Evolutionary conservation across 2,797 vertebrate genomes (phyloP), one percentile per base, ranked within the genome.

Genomic region (Semotilus atromaculatus): DNA sequence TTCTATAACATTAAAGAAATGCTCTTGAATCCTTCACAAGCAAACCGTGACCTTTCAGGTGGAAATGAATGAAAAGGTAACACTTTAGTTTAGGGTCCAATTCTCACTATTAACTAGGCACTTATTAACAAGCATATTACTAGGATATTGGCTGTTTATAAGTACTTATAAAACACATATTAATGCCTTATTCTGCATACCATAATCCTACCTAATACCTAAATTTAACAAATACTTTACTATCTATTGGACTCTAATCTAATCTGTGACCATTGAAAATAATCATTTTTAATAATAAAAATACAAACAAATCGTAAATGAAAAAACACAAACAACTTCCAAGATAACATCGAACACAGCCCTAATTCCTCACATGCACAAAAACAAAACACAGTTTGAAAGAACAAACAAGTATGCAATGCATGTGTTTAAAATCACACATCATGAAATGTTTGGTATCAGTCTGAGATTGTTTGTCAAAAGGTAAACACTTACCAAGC

Each of bases 401-500:
- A 7, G 0, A 64, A 7, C 0, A 0, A 66, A 66, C 9, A 4
- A 53, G 26, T 18, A 29, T 68, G 7, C 45, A 68, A 45, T 36
- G 14, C 0, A 18, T 29, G 66, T 0, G 34, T 71, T 19, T 13
- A 18, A 40, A 19, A 36, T 64, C 70, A n/a, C 13, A n/a, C 36
- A 43, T 43, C 14, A 29, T 64, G 14, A 53, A 38, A 26, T 21
- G 51, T 83, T 38, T 83, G 64, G 29, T 43, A 26, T 62, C 36
- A 62, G 23, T 70, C 6, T 31, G 43, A 66, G 14, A 11, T 48
- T 10, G 31, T 51, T 16, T 58, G 14, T 19, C n/a, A 34, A 36
- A 81, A 60, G 23, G 43, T 67, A 55, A 81, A 81, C 58, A 66
- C 96, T 95, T 89, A 97, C 97, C 97, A 1, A 98, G 92, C 4